Conservation (phyloP, 1,140 invertebrate species). For the Calycopis cecrops region DNA sequence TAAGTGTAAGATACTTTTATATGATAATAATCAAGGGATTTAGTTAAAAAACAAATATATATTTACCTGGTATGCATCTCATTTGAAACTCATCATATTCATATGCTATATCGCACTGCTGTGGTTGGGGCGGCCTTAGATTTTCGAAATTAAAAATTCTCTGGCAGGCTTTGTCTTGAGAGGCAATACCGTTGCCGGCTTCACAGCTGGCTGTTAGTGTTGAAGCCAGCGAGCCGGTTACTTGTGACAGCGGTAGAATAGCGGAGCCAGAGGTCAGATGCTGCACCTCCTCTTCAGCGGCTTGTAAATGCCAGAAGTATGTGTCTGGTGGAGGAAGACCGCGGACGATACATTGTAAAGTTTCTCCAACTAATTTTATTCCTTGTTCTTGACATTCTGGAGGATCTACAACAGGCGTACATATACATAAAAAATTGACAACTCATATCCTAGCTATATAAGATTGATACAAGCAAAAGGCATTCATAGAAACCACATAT, state of each 20-base stretch:
- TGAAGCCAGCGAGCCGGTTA: slow-evolving; percentile 47
- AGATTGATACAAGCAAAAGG: too few species aligned
- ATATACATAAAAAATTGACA: slow-evolving; percentile 1
- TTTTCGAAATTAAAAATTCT: slow-evolving; percentile 46
- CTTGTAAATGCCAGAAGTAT: slow-evolving; percentile 62
- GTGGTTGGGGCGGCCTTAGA: slow-evolving; percentile 51
- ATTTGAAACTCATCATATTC: slow-evolving; percentile 61
- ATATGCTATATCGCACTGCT: slow-evolving; percentile 58
- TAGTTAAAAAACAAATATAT: background rate
- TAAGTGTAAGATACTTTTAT: too few species aligned
- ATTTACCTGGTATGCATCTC: slow-evolving; percentile 57
- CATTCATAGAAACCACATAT: too few species aligned
- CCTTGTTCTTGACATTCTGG: slow-evolving; percentile 53
- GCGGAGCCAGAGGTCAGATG: slow-evolving; percentile 58
- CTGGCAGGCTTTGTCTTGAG: slow-evolving; percentile 53
- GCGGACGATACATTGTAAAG: slow-evolving; percentile 50
- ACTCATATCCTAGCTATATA: too few species aligned
- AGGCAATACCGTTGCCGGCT: slow-evolving; percentile 55
- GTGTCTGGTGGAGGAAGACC: slow-evolving; percentile 54
- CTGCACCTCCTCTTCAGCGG: slow-evolving; percentile 47
- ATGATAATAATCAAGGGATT: too few species aligned
- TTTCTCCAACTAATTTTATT: slow-evolving; percentile 48
- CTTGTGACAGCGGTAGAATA: slow-evolving; percentile 45
- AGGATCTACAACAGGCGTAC: slow-evolving; percentile 40
- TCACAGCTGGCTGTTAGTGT: slow-evolving; percentile 50